Conservation (phyloP, 2,888 invertebrate genomes). For the Panzeria rudis region DNA sequence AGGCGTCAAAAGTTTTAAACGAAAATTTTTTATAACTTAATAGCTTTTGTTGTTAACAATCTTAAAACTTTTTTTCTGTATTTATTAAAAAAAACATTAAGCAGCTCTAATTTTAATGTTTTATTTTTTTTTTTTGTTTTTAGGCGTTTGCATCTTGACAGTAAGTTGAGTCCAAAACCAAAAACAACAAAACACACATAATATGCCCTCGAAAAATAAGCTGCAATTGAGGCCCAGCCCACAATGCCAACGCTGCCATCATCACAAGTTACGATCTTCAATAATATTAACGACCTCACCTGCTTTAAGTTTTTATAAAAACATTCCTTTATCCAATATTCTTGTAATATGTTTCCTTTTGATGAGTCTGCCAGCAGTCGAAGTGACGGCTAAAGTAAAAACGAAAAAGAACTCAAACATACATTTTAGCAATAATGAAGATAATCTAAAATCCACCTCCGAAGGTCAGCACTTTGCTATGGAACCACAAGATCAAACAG, state of each 20-base stretch:
- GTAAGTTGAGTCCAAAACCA: conserved; percentile 10
- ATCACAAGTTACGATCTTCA: conserved; percentile 36
- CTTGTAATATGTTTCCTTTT: conserved; percentile 60
- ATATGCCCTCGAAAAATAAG: conserved; percentile 62
- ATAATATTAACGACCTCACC: conserved; percentile 24
- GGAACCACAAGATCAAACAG: conserved; percentile 96
- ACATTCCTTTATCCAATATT: conserved; percentile 66
- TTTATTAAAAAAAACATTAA: not conserved
- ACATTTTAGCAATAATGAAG: conserved; percentile 73
- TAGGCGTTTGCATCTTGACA: conserved; percentile 73
- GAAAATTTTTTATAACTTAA: too few relatives aligned
- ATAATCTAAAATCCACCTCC: conserved; percentile 68
- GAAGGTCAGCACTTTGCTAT: conserved; percentile 92
- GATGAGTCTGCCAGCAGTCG: conserved; percentile 50
- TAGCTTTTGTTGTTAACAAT: not conserved
- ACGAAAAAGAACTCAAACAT: conserved; percentile 74
- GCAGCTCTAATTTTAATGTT: conserved; percentile 2
- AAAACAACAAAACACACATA: conserved; percentile 32
- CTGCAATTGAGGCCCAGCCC: conserved; percentile 53
- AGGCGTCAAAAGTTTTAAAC: conserved; percentile 19
- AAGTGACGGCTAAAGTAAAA: conserved; percentile 73
- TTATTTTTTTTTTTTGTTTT: conserved; percentile 46
- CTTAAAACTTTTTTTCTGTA: not conserved
- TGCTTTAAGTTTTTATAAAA: conserved; percentile 19
- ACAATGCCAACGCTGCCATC: conserved; percentile 25